Evolutionary conservation across 2,888 invertebrate genomes (phyloP).

Genomic region (Ophion obscuratus): DNA sequence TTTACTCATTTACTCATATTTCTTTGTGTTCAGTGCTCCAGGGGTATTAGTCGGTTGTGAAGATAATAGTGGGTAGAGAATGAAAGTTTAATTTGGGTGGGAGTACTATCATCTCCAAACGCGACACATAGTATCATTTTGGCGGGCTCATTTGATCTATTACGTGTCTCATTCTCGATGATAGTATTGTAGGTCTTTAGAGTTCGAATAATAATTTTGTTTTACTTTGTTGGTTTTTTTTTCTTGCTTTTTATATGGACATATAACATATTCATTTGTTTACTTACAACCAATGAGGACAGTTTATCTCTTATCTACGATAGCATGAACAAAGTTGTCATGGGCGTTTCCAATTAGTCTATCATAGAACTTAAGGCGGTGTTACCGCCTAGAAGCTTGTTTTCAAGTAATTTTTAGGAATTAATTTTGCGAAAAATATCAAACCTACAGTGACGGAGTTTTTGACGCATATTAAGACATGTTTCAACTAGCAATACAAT

Average conservation of each 20-base stretch:
- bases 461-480: too few relatives aligned
- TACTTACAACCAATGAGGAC: background rate
- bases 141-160: background rate
- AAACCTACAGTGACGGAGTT: too few relatives aligned
- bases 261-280: too few relatives aligned
- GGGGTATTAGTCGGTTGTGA: background rate
- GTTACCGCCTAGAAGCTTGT: too few relatives aligned
- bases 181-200: background rate
- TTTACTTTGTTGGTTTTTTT: background rate
- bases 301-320: background rate
- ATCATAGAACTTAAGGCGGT: background rate
- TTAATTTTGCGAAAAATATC: too few relatives aligned
- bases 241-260: background rate
- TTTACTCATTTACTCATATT: too few relatives aligned
- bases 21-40: background rate
- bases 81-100: background rate
- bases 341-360: background rate
- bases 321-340: slow-evolving; percentile 3
- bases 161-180: background rate
- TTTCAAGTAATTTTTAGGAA: too few relatives aligned
- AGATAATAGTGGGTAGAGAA: slow-evolving; percentile 11
- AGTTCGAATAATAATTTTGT: background rate
- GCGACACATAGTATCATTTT: background rate
- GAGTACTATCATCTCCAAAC: background rate
- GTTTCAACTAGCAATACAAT: too few relatives aligned